Conservation (phyloP, 2,797 vertebrate species). For the Hippopotamyrus pictus region DNA sequence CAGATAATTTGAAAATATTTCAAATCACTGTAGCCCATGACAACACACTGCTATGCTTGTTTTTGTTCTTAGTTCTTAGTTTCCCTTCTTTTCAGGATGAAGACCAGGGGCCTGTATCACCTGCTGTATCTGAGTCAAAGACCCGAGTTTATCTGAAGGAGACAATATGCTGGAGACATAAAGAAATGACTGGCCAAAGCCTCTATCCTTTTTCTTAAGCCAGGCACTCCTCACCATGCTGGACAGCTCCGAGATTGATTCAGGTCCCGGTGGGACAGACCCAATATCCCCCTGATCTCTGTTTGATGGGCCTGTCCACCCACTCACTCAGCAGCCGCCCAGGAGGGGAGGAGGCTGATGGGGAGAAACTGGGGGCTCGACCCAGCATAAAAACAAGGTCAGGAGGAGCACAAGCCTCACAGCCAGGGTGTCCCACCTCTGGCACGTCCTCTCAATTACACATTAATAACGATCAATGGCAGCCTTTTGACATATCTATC, state of each 20-base stretch:
- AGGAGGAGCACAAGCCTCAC: background rate
- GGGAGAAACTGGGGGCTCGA: background rate
- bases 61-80: background rate
- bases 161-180: background rate
- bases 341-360: background rate
- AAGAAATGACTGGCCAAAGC: background rate
- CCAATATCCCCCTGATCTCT: slow-evolving; percentile 15
- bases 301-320: background rate
- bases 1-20: background rate
- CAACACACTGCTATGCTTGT: background rate
- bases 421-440: background rate
- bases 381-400: background rate
- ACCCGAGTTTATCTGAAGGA: background rate
- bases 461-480: background rate
- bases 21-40: background rate
- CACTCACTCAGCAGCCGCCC: background rate
- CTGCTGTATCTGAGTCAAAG: background rate
- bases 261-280: slow-evolving; percentile 7
- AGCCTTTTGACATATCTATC: background rate
- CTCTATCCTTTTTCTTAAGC: background rate
- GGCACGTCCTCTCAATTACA: background rate
- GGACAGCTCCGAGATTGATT: slow-evolving; percentile 18
- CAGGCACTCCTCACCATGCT: background rate
- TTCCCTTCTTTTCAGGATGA: background rate
- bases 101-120: background rate